Evolutionary conservation across 2,888 invertebrate genomes (phyloP), one percentile per base, ranked within the genome.

Genomic region (Nycteola revayana): DNA sequence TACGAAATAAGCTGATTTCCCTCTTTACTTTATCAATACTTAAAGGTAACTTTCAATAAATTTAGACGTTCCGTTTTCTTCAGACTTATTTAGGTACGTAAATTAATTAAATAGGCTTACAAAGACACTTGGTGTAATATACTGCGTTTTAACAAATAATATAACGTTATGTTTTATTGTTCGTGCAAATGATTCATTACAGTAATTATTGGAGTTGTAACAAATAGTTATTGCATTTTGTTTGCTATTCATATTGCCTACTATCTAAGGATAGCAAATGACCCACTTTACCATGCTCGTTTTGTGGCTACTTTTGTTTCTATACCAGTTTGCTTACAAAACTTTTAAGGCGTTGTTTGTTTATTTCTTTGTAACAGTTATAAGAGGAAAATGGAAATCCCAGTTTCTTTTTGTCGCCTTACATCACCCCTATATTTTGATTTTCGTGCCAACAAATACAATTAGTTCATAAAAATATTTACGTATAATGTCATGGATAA

Each of bases 401-500:
- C 49, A 36, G 30, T 44, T 49, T 35, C 41, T 41, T 21, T 46
- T 52, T 42, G 45, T 53, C 51, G 49, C 38, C 33, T 24, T 32
- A 18, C 32, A 10, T 45, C 43, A 28, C 7, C 37, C 41, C 41
- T 26, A 47, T 42, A 33, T 49, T 49, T 50, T 42, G 46, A 49
- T 37, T 51, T 26, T 36, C 36, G 57, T 64, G 66, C 65, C 67
- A 69, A 70, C 33, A 55, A 49, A 55, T 61, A 61, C 49, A n/a
- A n/a, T 49, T 26, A 41, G 34, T 42, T 28, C 33, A 44, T 45
- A 42, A 56, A 62, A 66, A 60, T 60, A 59, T 61, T 62, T 65
- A 55, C 57, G 43, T 36, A 40, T 29, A 30, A 33, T 61, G 66
- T 84, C 82, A 83, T 68, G 55, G 48, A 64, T 57, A 66, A 83